Evolutionary conservation across 2,797 vertebrate species (phyloP).

Genomic region (Sebastes oblongus): DNA sequence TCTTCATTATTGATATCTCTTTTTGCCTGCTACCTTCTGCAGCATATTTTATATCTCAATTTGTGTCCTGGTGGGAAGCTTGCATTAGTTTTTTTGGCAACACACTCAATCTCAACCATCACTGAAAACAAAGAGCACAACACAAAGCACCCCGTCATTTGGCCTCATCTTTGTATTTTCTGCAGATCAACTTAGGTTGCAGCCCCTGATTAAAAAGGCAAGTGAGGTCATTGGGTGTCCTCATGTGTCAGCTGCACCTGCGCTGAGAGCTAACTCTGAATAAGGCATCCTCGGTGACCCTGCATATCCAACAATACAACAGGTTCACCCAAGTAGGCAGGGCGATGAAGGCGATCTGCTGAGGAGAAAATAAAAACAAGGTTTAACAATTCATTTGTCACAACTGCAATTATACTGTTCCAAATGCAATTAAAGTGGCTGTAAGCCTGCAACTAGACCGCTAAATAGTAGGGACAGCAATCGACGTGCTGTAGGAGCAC

Average conservation of each 20-base stretch:
- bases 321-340: neutral
- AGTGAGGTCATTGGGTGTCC: neutral
- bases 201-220: neutral
- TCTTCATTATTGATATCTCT: constrained; percentile 58
- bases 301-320: neutral
- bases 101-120: neutral
- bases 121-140: neutral
- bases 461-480: constrained; percentile 17
- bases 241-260: neutral
- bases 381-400: constrained; percentile 31
- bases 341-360: constrained; percentile 16
- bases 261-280: neutral
- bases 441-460: constrained; percentile 22
- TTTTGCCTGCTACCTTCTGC: constrained; percentile 5
- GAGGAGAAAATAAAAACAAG: constrained; percentile 34
- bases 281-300: neutral
- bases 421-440: constrained; percentile 32
- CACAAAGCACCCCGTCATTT: neutral
- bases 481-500: neutral
- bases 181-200: neutral
- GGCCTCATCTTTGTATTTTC: neutral
- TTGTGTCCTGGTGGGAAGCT: neutral
- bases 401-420: constrained; percentile 33
- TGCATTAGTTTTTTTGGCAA: neutral
- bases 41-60: constrained; percentile 1